Percentiles rank a stretch among this genome's conserved stretches.
Evolutionary conservation across 2,888 invertebrate species (phyloP).

Genomic region (Diadromus collaris): DNA sequence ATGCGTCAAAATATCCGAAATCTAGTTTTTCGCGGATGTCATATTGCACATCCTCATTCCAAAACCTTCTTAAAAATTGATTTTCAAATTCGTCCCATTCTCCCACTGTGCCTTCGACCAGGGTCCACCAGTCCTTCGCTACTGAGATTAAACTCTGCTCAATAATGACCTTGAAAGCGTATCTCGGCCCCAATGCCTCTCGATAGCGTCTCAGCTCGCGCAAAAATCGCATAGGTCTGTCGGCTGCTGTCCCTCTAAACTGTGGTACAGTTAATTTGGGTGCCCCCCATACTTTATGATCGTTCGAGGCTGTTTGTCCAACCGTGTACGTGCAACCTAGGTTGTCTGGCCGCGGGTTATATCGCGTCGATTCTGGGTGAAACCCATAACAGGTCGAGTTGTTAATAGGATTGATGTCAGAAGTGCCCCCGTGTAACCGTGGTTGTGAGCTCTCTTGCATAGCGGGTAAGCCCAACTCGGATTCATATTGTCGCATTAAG

Average conservation of each 20-base stretch:
- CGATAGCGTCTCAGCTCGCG: background rate
- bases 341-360: too few relatives aligned
- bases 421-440: background rate
- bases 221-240: background rate
- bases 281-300: constrained; percentile 11
- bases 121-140: constrained; percentile 7
- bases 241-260: background rate
- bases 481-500: background rate
- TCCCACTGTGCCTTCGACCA: background rate
- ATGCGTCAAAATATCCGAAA: background rate
- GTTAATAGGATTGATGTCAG: background rate
- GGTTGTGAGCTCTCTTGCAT: too few relatives aligned
- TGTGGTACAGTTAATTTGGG: too few relatives aligned
- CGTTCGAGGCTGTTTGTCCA: too few relatives aligned
- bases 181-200: background rate
- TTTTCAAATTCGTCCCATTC: background rate
- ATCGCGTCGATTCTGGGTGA: background rate
- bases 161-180: background rate
- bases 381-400: background rate
- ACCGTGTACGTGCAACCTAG: too few relatives aligned
- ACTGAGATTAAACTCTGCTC: background rate
- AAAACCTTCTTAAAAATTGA: background rate
- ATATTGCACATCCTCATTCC: too few relatives aligned
- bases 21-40: background rate
- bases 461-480: too few relatives aligned